Percentiles rank a stretch among this genome's conserved stretches.
Evolutionary conservation across 92 coral and sea anemone genomes (phyloP).

Genomic region (Metridium senile): DNA sequence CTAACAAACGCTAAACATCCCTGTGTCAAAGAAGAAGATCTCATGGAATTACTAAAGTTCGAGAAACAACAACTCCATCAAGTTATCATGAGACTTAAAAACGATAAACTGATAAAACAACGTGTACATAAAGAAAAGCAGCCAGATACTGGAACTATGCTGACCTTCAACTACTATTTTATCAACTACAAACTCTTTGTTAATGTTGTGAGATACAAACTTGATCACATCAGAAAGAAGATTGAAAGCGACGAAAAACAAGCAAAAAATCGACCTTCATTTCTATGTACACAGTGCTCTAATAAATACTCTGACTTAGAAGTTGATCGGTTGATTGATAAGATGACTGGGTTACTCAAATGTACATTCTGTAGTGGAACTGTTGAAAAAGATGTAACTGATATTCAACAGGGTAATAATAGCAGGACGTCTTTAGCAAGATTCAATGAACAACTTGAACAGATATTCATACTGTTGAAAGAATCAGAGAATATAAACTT

Average conservation of each 20-base stretch:
- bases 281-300: conserved; percentile 81
- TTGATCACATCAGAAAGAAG: conserved; percentile 92
- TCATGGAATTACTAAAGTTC: conserved; percentile 78
- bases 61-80: conserved; percentile 90
- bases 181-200: conserved; percentile 96
- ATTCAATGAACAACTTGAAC: conserved; percentile 94
- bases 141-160: conserved; percentile 79
- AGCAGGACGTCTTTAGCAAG: conserved; percentile 84
- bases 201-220: conserved; percentile 92
- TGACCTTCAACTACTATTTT: conserved; percentile 85
- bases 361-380: conserved; percentile 82
- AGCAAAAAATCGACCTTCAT: conserved; percentile 95
- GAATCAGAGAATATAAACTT: conserved; percentile 94
- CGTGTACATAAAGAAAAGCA: conserved; percentile 85
- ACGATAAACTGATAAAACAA: conserved; percentile 94
- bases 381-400: conserved; percentile 90
- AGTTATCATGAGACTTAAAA: conserved; percentile 75
- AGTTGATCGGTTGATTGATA: conserved; percentile 82
- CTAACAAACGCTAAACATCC: conserved; percentile 87
- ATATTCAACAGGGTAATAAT: conserved; percentile 78
- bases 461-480: conserved; percentile 70
- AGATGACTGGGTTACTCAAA: conserved; percentile 67
- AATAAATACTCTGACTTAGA: conserved; percentile 89
- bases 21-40: conserved; percentile 94
- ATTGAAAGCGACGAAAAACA: conserved; percentile 97